Conservation (phyloP, 2,888 invertebrate genomes). For the Drosophila quasianomalipes region DNA sequence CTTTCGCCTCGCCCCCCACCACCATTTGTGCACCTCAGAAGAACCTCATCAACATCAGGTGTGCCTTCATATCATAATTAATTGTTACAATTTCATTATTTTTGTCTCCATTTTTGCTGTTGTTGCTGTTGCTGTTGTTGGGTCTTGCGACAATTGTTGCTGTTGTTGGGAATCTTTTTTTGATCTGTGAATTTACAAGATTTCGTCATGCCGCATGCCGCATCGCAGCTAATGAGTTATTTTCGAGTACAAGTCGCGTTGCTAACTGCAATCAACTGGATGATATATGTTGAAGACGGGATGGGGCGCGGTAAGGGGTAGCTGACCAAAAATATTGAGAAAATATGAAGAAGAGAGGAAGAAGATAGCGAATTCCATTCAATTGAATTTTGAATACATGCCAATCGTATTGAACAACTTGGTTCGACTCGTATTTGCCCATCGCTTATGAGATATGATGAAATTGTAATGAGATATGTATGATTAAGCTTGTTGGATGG, state of each 20-base stretch:
- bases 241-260: constrained; percentile 64
- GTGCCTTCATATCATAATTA: constrained; percentile 64
- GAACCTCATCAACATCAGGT: constrained; percentile 16
- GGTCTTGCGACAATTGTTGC: constrained; percentile 3
- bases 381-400: neutral
- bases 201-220: constrained; percentile 63
- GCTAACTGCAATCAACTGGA: constrained; percentile 40
- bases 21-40: neutral
- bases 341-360: too few relatives aligned
- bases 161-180: constrained; percentile 60
- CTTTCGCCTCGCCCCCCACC: neutral
- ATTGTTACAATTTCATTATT: constrained; percentile 77
- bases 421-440: neutral
- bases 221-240: constrained; percentile 65
- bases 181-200: constrained; percentile 68
- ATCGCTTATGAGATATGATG: neutral
- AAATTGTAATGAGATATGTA: neutral
- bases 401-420: neutral
- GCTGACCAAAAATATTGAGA: neutral
- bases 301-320: neutral
- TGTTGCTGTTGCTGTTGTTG: neutral
- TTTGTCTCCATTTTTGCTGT: constrained; percentile 10
- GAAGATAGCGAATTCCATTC: neutral
- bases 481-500: neutral
- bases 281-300: neutral